Conservation (phyloP, 1,140 invertebrate species). For the Drosophila kepulauana region DNA sequence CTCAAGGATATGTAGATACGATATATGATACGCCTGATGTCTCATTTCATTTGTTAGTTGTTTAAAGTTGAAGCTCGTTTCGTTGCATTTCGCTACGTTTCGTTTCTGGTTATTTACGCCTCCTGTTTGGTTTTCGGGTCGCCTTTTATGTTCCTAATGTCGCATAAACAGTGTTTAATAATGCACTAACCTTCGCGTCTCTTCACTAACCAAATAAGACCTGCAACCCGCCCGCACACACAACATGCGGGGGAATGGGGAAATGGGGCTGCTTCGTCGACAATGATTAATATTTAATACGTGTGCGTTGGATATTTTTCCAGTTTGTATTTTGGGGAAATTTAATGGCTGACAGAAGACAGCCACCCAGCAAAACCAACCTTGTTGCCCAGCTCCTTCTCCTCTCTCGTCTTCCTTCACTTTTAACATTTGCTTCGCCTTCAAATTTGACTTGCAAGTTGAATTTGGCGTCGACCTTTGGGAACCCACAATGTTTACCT, state of each 20-base stretch:
- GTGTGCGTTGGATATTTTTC: constrained; percentile 69
- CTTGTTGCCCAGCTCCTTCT: background rate
- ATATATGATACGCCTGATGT: constrained; percentile 33
- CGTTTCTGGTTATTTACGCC: constrained; percentile 41
- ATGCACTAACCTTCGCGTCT: constrained; percentile 71
- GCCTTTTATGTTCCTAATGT: constrained; percentile 82
- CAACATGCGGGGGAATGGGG: constrained; percentile 2
- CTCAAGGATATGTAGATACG: constrained; percentile 7
- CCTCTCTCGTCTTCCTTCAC: background rate
- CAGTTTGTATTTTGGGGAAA: constrained; percentile 73
- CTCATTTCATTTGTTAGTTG: constrained; percentile 35
- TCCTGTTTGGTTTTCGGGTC: constrained; percentile 13
- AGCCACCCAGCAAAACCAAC: background rate
- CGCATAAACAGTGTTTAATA: constrained; percentile 82
- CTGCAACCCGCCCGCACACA: constrained; percentile 28
- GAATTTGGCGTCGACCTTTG: constrained; percentile 52
- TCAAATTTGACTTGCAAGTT: constrained; percentile 56
- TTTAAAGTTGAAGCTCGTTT: constrained; percentile 29
- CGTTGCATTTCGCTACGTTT: constrained; percentile 17
- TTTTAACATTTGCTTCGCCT: background rate
- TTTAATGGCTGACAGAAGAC: constrained; percentile 67
- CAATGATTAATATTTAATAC: constrained; percentile 79
- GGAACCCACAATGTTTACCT: constrained; percentile 65
- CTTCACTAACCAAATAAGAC: constrained; percentile 77
- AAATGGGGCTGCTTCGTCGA: constrained; percentile 51